Evolutionary conservation across 2,797 vertebrate genomes (phyloP), one percentile per base, ranked within the genome.

Genomic region (Peromyscus nudipes): DNA sequence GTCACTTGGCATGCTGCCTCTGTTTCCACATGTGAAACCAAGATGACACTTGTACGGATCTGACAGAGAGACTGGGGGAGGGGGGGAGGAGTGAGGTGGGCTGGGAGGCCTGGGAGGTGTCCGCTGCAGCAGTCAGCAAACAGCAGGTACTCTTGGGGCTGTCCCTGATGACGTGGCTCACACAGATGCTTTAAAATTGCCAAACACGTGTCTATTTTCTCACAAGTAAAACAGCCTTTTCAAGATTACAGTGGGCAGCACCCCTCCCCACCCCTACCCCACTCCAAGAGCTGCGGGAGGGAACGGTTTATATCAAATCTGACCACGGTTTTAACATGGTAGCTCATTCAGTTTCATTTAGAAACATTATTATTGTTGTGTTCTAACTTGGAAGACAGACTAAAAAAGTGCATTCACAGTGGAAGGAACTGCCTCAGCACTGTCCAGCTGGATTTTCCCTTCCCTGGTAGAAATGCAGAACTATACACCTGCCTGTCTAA

Each of bases 341-440:
- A 25, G 17, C 67, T 57, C 62, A 91, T n/a, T 91, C 40, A 23
- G 6, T 94, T 96, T 89, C 34, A 91, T 62, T 93, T 93, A 88
- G 65, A 92, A 96, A 64, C 65, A 85, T n/a, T 69, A 34, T 88
- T 77, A 64, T 4, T 82, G 19, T 93, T 96, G 16, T 69, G 16
- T 55, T 65, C 64, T 82, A 97, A 75, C 84, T 90, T 49, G 37
- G 31, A 92, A 88, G 46, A 65, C 4, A 49, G 84, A 84, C 19
- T 16, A 79, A 83, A 55, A 67, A 60, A 57, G 7, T 77, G 9
- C 91, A 73, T 69, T 73, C 14, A 6, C 27, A 67, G 37, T 52
- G 13, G 84, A 89, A 92, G 34, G 65, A 84, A 29, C 4, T 60
- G 37, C 62, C 21, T 34, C 65, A 43, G 71, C 13, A 88, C 69